Base-by-base conservation (phyloP, 2,888 invertebrate species). In the Drosophila mercatorum region DNA sequence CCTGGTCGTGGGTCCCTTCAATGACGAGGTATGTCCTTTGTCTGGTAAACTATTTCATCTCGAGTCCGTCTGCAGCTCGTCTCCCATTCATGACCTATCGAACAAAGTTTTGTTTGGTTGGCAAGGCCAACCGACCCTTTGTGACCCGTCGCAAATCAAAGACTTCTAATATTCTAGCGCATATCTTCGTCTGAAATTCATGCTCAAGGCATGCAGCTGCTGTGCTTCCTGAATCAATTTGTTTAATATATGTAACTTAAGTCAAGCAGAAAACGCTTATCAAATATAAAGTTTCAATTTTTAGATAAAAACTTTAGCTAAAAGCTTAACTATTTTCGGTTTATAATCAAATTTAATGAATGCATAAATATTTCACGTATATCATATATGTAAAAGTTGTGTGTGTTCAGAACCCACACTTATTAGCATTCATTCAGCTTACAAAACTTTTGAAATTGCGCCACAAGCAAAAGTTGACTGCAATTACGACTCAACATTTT, bases 401-500 rank as follows among this genome's bases (percentile, higher is more conserved):
- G 22, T 22, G 17, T 2, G 22, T 12, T 17, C 7, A 5, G 2
- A 51, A 1, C 34, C 22, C 51, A 12, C 51, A 36, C 17, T 36
- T 46, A 44, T 43, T 44, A 8, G 14, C 31, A 10, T 43, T 57
- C 12, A 22, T 34, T 0, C 41, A 22, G 52, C 26, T n/a, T 31
- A 11, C 31, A 44, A 34, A 55, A 10, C 28, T 52, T 36, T 40
- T 22, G 0, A 26, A 43, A 10, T 34, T 38, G 28, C 57, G 53
- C 26, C 57, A 38, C 46, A 60, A 38, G 38, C 31, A 11, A 62
- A 63, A 78, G 59, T 62, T 49, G 52, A n/a, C 36, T 73, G 64
- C 65, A 73, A 78, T 70, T 69, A 63, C 51, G 44, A 40, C 46
- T 65, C 51, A 67, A 71, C 69, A 69, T 64, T 69, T 68, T 72